These are phyloP conservation scores for Psylliodes chrysocephalus DNA, from an alignment of 2,888 invertebrate species.

Conservation along the genomic window DNA sequence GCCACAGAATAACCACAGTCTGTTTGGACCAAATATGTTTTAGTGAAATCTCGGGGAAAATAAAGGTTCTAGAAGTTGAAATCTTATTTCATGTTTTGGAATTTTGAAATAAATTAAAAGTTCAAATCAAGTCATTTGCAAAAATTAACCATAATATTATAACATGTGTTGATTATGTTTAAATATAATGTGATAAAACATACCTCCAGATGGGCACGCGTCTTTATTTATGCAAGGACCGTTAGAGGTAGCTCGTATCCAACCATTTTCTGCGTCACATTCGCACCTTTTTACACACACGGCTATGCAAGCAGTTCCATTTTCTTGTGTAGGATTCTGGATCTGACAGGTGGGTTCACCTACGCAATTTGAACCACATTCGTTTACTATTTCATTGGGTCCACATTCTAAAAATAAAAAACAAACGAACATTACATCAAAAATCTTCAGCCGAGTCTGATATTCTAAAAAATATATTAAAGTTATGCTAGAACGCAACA, in stretches of 20 bases:
- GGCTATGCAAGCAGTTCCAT: not conserved
- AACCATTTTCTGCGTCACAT: not conserved
- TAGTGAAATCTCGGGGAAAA: no score
- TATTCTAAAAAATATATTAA: not conserved
- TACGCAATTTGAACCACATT: not conserved
- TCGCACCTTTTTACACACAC: not conserved
- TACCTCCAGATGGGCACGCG: no score
- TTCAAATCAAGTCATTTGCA: no score
- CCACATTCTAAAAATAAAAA: not conserved
- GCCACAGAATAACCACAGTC: no score
- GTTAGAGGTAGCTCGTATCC: not conserved
- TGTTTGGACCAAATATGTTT: no score
- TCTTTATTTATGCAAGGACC: not conserved
- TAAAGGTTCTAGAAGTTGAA: no score
- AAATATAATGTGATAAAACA: no score
- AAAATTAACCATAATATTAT: no score
- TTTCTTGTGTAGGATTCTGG: not conserved
- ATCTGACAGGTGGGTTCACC: slow-evolving; percentile 5
- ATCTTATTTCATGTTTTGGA: no score
- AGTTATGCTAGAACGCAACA: not conserved
- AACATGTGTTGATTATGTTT: no score
- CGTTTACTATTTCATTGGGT: not conserved
- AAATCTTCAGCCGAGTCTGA: not conserved
- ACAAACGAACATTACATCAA: not conserved
- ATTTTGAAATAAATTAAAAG: no score